Base-by-base conservation (phyloP, 1,140 invertebrate genomes). In the Pseudobourletiella spinata region DNA sequence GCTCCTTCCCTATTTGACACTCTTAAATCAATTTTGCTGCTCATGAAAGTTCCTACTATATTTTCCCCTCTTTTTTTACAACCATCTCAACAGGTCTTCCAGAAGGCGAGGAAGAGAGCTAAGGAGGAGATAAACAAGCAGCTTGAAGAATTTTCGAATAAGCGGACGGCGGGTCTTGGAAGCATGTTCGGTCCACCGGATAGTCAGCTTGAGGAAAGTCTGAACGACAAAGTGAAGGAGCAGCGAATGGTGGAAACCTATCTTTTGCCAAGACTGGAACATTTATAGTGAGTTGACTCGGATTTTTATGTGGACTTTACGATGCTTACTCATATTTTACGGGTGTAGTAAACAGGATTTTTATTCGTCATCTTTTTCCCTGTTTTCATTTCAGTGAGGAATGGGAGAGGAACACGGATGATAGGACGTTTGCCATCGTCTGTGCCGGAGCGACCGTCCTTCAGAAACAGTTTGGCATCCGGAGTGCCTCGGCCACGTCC, bases 111-210 rank as follows among this genome's bases (percentile, higher is more conserved):
- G 39, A 80, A 80, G 57, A 84, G 85, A 69, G 90, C 91, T 15
- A 55, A 88, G 73, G 87, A 92, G 65, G 87, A 92, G 72, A 79
- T 96, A 28, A 87, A 86, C 61, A 85, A 88, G 70, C 89, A 92
- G 72, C 77, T 97, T 30, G 83, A 82, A 43, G 91, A 95, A 76
- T 96, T 96, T 77, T 86, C 92, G 72, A 83, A 85, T 55, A 95
- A 95, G 76, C 77, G 90, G 65, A 89, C 86, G 29, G 86, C 91
- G 28, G 94, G 93, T n/a, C 78, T 95, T 51, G 89, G 87, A 14
- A 35, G 84, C 35, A 83, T 96, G 54, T 96, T 91, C 78, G 92
- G 91, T 16, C 89, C 91, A 2, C 81, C 83, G n/a, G 90, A 93
- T 74, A 77, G 81, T 44, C 82, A 87, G 62, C 78, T 97, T 2